These are phyloP conservation scores for Lemur catta DNA, from an alignment of 2,797 vertebrate species.

Conservation along the genomic window DNA sequence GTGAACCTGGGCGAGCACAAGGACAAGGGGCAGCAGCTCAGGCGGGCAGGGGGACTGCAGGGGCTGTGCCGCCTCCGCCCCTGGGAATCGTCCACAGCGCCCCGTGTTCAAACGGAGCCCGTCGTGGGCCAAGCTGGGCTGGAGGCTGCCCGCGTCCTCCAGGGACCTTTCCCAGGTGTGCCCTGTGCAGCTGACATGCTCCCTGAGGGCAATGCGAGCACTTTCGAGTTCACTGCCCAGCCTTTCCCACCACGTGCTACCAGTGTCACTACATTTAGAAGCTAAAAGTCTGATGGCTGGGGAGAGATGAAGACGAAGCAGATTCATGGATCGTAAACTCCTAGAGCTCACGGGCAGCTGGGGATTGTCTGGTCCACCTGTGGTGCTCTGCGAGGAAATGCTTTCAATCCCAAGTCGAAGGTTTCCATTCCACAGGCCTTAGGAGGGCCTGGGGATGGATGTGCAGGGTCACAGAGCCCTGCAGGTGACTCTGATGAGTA, in stretches of 20 bases:
- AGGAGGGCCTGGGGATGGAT: neutral
- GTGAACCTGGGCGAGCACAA: too few species aligned
- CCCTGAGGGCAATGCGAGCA: neutral
- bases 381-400: too few species aligned
- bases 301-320: neutral
- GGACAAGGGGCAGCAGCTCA: neutral
- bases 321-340: too few species aligned
- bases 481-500: neutral
- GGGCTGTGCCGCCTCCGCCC: neutral
- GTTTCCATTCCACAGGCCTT: neutral
- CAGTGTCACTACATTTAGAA: neutral
- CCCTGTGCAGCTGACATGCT: too few species aligned
- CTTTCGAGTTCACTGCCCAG: neutral
- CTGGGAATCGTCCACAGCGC: too few species aligned
- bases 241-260: neutral
- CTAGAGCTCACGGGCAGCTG: rapidly evolving
- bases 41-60: too few species aligned
- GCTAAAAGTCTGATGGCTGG: neutral
- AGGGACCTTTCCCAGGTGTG: neutral
- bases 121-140: rapidly evolving
- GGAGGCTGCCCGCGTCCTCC: neutral
- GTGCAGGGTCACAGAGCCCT: neutral
- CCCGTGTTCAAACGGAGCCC: neutral
- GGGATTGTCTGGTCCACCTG: neutral
- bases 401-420: too few species aligned